phyloP scores from a whole-genome alignment of 2,113 vertebrate species.

The Grallaria varia region DNA sequence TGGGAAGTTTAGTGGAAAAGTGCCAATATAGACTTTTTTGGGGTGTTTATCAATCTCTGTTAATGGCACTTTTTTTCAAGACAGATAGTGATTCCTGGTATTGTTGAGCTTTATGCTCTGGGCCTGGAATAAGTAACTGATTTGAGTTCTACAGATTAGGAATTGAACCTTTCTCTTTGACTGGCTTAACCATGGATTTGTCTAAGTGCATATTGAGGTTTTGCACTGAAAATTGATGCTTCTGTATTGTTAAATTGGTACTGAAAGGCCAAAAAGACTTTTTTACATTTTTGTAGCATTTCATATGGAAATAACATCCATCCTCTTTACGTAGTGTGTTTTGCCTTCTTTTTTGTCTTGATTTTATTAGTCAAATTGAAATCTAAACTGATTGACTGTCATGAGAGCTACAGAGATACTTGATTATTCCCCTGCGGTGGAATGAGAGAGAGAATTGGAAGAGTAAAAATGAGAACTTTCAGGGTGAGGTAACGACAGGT shows the following conservation, averaged over 20 bases:
- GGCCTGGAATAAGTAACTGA: background rate
- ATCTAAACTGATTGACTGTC: background rate
- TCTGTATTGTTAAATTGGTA: background rate
- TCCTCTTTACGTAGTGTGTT: background rate
- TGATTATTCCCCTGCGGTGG: rapidly evolving
- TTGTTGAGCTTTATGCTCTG: background rate
- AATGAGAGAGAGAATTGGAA: background rate
- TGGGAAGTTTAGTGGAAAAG: background rate
- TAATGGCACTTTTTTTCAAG: background rate
- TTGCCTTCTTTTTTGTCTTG: background rate
- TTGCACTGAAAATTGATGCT: background rate
- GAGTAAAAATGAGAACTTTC: background rate
- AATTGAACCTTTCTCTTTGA: background rate
- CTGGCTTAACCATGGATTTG: background rate
- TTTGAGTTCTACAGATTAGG: background rate
- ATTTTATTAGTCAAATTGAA: background rate
- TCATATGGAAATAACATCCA: background rate
- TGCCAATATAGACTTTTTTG: background rate
- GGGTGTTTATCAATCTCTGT: background rate
- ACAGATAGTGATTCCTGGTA: background rate
- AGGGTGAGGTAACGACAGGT: background rate
- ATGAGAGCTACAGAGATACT: background rate
- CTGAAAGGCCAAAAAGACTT: background rate
- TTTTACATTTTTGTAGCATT: background rate
- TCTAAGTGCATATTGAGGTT: background rate